Base-by-base conservation (phyloP, 2,113 vertebrate species). In the Synchiropus splendidus region DNA sequence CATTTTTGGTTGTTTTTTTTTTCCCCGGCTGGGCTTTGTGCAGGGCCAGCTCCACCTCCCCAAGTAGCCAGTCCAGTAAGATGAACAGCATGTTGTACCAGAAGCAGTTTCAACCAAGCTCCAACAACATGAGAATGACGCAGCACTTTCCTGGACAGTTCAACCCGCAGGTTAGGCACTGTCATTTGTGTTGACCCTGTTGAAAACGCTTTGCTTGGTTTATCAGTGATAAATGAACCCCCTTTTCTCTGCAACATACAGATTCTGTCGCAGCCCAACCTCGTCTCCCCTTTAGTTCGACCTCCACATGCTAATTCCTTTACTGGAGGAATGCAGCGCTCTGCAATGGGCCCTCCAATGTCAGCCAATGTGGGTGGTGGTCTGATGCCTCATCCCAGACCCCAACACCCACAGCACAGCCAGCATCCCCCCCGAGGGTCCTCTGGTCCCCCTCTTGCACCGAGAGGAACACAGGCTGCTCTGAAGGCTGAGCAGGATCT, bases 61-160 rank as follows among this genome's bases (percentile, higher is more conserved):
- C 95, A 6, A 96, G 89, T 72, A 94, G 86, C 81, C 95, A 98
- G 78, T 90, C 91, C 70, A 91, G 90, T 82, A 98, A 98, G 82
- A 92, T 97, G 80, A 98, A 91, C 87, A 94, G 89, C 81, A 86
- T 97, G 79, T 81, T 98, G 18, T 98, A 98, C 86, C 95, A 96
- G 88, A 98, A 98, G 83, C 95, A 93, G 74, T 97, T 96, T 68
- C 92, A 88, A 72, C 85, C 90, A 49, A 86, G 86, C 58, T 85
- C 92, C 2, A 82, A 87, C 12, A 77, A 72, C 47, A 90, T 98
- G 77, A 88, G 94, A 46, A 90, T 98, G 86, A 71, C 92, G 0
- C 94, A 89, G 33, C 95, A 12, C 47, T 98, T 92, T 65, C 91
- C 92, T 17, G 84, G 90, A 59, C 95, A 97, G 6, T 98, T 96